phyloP scores from a whole-genome alignment of 2,888 invertebrate species.

The Drosophila vallismaia region DNA sequence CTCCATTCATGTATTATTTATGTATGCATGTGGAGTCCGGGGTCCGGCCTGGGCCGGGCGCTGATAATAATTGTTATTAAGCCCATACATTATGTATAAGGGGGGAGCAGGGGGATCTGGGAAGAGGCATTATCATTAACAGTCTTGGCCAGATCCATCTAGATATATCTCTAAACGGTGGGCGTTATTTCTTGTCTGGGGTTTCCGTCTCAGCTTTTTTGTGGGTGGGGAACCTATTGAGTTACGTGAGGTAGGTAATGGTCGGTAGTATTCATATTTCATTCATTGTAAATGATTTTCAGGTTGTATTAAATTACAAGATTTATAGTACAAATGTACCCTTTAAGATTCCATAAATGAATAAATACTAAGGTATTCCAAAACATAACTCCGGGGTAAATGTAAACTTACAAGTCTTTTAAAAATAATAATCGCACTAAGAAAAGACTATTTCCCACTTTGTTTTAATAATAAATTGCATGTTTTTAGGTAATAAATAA shows the following conservation, averaged over 20 bases:
- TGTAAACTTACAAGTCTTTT: background rate
- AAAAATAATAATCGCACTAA: background rate
- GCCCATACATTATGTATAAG: conserved; percentile 15
- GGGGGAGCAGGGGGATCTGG: background rate
- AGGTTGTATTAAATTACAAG: background rate
- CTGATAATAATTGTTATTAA: conserved; percentile 59
- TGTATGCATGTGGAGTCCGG: conserved; percentile 12
- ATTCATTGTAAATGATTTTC: background rate
- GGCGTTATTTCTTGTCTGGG: conserved; percentile 20
- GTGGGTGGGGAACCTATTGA: background rate
- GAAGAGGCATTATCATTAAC: conserved; percentile 17
- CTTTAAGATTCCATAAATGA: too few species aligned
- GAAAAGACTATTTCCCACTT: background rate
- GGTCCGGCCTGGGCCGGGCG: conserved; percentile 6
- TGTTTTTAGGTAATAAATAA: background rate
- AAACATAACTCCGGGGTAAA: too few species aligned
- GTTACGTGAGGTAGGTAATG: conserved; percentile 11
- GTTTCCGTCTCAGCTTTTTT: conserved; percentile 23
- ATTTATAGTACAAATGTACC: too few species aligned
- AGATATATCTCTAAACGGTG: conserved; percentile 18
- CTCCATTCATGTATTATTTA: conserved; percentile 48
- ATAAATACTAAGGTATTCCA: too few species aligned
- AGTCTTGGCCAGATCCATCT: conserved; percentile 37
- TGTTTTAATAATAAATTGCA: background rate
- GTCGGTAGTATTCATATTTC: background rate